Percentiles rank a stretch among this genome's conserved stretches.
Conservation (phyloP, 2,797 vertebrate genomes). For the Miichthys miiuy region DNA sequence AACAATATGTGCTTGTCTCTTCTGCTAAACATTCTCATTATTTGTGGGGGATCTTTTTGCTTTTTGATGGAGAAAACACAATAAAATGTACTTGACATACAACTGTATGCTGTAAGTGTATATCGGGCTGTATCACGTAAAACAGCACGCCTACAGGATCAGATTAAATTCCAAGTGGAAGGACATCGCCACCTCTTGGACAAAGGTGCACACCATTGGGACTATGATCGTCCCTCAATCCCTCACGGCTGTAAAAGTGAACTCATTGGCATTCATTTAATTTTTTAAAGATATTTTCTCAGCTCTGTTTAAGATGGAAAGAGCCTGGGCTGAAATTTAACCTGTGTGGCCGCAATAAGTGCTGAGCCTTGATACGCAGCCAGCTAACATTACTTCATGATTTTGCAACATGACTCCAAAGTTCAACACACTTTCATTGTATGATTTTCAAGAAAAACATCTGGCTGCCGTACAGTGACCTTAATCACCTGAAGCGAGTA, state of each 20-base stretch:
- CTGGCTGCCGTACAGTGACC: not conserved
- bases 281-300: no score
- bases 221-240: not conserved
- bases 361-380: no score
- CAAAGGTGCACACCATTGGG: constrained; percentile 12
- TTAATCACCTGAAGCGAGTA: not conserved
- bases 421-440: not conserved
- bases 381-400: no score
- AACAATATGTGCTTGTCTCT: not conserved
- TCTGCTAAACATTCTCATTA: not conserved
- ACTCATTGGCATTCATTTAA: not conserved
- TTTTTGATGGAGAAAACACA: not conserved
- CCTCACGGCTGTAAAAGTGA: not conserved
- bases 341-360: no score
- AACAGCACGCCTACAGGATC: not conserved
- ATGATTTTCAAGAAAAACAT: not conserved
- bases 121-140: not conserved
- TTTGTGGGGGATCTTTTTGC: not conserved
- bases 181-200: constrained; percentile 59
- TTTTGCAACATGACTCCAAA: no score
- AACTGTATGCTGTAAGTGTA: not conserved
- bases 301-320: no score
- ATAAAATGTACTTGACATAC: not conserved
- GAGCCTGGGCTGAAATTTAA: no score
- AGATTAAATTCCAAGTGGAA: constrained; percentile 1